A percentile compares a stretch with the other conserved stretches of the same genome.
phyloP scores from a whole-genome alignment of 2,797 vertebrate species.

The Rhinichthys osculus region DNA sequence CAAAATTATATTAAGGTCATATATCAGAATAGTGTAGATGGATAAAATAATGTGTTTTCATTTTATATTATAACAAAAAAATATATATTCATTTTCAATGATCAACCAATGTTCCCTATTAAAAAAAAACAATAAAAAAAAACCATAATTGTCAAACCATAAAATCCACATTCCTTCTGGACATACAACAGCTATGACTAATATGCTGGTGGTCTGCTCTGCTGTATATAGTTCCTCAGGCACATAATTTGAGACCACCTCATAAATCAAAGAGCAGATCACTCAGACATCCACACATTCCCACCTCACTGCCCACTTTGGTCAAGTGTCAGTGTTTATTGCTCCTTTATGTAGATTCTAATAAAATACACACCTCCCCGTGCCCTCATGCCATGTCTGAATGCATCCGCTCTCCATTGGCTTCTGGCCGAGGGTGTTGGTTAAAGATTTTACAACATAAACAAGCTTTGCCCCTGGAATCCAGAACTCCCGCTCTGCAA shows the following conservation, averaged over 20 bases:
- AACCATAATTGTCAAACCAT: neutral
- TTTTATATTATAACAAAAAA: neutral
- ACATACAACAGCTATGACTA: neutral
- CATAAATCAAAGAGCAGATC: constrained; percentile 44
- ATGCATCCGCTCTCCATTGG: neutral
- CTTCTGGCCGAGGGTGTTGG: neutral
- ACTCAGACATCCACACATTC: constrained; percentile 16
- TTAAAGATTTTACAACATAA: constrained; percentile 50
- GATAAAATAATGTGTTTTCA: neutral
- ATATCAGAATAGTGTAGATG: neutral
- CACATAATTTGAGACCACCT: constrained; percentile 24
- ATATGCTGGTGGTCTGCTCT: constrained; percentile 19
- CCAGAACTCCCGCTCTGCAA: constrained; percentile 44
- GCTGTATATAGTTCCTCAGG: neutral
- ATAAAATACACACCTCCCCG: neutral
- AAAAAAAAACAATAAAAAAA: too few species aligned
- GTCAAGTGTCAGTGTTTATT: neutral
- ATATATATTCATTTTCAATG: neutral
- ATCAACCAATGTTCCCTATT: neutral
- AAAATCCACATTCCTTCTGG: neutral
- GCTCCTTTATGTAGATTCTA: neutral
- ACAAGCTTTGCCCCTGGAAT: constrained; percentile 34
- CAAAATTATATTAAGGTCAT: neutral
- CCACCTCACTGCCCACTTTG: neutral
- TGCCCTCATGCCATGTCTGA: neutral